Evolutionary conservation across 2,113 vertebrate genomes (phyloP).

Genomic region (Petaurus breviceps): DNA sequence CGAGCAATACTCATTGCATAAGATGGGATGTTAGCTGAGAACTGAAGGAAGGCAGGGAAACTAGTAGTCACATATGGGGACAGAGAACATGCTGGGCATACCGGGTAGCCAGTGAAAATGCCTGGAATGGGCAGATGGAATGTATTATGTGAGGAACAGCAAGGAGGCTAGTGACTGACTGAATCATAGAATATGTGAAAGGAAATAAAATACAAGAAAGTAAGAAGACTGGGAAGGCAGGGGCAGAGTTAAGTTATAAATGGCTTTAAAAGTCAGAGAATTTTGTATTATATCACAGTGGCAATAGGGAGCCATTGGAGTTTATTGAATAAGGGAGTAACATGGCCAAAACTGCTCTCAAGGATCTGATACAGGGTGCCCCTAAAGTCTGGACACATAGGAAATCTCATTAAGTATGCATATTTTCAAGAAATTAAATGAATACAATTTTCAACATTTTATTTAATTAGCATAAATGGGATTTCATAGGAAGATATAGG

Average conservation of each 20-base stretch:
- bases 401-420: too few species aligned
- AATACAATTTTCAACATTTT: too few species aligned
- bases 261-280: neutral
- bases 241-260: neutral
- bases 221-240: neutral
- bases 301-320: neutral
- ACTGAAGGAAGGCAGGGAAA: neutral
- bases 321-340: neutral
- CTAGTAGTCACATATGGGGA: neutral
- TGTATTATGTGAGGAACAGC: neutral
- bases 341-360: too few species aligned
- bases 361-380: too few species aligned
- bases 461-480: too few species aligned
- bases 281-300: neutral
- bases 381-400: too few species aligned
- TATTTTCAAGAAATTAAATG: too few species aligned
- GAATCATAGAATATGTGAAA: neutral
- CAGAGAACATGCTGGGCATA: neutral
- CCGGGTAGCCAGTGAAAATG: too few species aligned
- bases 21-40: neutral
- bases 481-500: too few species aligned
- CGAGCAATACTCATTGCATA: neutral
- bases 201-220: neutral
- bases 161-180: neutral
- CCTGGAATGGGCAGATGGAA: neutral